Base-by-base conservation (phyloP, 2,797 vertebrate species). In the Acropternis orthonyx region DNA sequence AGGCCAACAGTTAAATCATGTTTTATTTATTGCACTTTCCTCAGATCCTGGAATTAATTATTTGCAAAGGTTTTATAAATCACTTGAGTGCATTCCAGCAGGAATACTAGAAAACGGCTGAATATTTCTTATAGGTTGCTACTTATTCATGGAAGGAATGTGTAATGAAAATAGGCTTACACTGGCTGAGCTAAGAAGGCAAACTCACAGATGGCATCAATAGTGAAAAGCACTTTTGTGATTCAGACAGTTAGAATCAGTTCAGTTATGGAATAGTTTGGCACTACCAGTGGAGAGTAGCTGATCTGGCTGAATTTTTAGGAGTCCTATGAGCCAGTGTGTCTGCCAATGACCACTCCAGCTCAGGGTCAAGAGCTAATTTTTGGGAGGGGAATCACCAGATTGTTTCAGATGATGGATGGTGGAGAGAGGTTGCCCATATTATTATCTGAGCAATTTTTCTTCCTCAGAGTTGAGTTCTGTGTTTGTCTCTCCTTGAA, bases 11-110 rank as follows among this genome's bases (percentile, higher is more conserved):
- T 46, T 76, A 52, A 77, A 54, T 82, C 67, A 66, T 73, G 37
- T 49, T 86, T 93, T 93, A 69, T 84, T 86, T 88, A 83, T 13
- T 76, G 44, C 21, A 13, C 81, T 93, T 91, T 93, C 56, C n/a
- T 83, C 65, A 80, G 88, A 41, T 67, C 41, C 32, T 54, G 56
- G n/a, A 83, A 59, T 32, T 72, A 69, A 13, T 80, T 68, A 13
- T 80, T 68, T 92, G 30, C 39, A 78, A 34, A 81, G 46, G 30
- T 56, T 5, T 51, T 21, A 5, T 39, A 32, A 83, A 83, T 86
- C 61, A 34, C 58, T 62, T 51, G 46, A 41, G 12, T 75, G 51
- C 37, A n/a, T 86, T 94, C 76, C 67, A 78, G 62, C 14, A 66
- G 62, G 48, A 94, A 72, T 58, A 43, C 58, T 6, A 1, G 55